Evolutionary conservation across 2,797 vertebrate species (phyloP).

Genomic region (Oryzias dopingdopingensis): DNA sequence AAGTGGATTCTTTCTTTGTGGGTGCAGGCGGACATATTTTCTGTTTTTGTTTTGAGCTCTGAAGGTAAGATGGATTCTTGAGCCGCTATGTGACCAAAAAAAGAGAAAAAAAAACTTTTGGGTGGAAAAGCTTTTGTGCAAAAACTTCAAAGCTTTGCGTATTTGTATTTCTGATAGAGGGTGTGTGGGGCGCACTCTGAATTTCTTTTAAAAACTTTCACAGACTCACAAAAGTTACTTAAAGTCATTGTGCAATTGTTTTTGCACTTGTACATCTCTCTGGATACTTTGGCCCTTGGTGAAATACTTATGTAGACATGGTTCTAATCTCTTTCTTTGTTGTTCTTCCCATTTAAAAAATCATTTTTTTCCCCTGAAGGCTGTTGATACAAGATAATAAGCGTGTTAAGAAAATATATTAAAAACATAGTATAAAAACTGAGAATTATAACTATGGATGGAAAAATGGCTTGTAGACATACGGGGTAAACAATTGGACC

Average conservation of each 20-base stretch:
- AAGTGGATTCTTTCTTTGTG: slow-evolving; percentile 61
- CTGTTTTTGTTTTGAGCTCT: no score
- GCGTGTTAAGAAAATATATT: slow-evolving; percentile 57
- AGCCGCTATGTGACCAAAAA: no score
- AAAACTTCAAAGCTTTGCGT: no score
- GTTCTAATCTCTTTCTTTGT: slow-evolving; percentile 52
- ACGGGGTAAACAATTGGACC: slow-evolving; percentile 50
- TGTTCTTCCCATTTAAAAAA: slow-evolving; percentile 45
- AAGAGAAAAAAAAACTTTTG: no score
- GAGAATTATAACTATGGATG: slow-evolving; percentile 48
- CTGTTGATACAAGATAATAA: slow-evolving; percentile 62
- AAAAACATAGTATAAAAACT: slow-evolving; percentile 49
- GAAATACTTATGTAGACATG: slow-evolving; percentile 32
- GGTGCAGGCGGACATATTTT: background rate
- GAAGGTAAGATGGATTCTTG: no score
- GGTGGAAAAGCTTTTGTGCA: no score
- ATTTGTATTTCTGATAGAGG: no score
- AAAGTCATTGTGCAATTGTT: background rate
- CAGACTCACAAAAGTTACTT: no score
- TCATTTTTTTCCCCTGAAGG: slow-evolving; percentile 34
- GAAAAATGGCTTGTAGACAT: slow-evolving; percentile 49
- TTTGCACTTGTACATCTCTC: slow-evolving; percentile 29
- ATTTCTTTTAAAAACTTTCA: no score
- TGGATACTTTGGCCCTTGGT: slow-evolving; percentile 19
- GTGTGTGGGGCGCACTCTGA: no score